Percentiles rank a stretch among this genome's conserved stretches.
phyloP scores from a whole-genome alignment of 2,113 vertebrate genomes.

The Myotis yumanensis region DNA sequence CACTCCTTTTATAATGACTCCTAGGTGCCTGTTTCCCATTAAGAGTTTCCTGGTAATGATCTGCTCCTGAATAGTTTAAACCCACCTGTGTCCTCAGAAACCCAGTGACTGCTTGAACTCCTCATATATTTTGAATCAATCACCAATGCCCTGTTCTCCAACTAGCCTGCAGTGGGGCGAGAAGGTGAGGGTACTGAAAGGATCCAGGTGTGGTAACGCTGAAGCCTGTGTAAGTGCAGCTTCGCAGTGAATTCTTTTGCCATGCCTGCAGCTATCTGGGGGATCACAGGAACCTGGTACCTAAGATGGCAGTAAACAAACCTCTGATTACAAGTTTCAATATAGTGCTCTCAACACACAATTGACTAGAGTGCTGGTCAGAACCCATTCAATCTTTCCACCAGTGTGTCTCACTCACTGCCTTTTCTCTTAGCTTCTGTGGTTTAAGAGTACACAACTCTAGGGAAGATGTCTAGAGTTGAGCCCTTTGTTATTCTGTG shows the following conservation, averaged over 20 bases:
- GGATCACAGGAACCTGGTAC: neutral
- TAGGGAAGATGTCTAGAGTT: neutral
- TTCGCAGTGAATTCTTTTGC: neutral
- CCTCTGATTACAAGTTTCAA: neutral
- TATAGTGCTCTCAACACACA: neutral
- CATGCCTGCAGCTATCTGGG: neutral
- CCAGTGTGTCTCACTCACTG: neutral
- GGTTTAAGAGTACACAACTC: neutral
- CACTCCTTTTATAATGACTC: neutral
- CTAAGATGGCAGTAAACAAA: neutral
- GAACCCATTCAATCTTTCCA: neutral
- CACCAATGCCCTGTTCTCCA: neutral
- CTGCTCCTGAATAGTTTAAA: slow-evolving; percentile 27
- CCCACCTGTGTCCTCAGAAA: neutral
- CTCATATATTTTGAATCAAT: neutral
- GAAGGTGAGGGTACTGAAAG: neutral
- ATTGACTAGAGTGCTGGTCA: neutral
- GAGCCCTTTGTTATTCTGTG: neutral
- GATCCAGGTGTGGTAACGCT: neutral
- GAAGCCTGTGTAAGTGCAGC: neutral
- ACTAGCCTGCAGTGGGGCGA: neutral
- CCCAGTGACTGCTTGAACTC: neutral
- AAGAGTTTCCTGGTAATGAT: neutral
- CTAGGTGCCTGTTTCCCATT: neutral
- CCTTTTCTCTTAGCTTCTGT: neutral